Evolutionary conservation across 2,888 invertebrate genomes (phyloP).

Genomic region (Nudaria mundana): DNA sequence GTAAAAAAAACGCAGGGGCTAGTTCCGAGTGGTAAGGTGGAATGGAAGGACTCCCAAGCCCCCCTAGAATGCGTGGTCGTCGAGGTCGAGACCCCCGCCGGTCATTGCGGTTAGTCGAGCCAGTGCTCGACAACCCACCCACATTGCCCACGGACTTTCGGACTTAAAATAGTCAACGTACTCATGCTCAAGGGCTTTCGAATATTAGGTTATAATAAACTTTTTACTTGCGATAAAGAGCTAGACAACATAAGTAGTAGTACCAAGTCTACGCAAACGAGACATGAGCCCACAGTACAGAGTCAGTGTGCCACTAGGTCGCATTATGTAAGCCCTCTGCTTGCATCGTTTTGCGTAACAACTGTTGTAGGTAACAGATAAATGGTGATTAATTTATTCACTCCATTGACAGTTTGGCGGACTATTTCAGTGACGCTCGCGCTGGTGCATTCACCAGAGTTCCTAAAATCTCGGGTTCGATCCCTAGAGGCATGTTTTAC

Average conservation of each 20-base stretch:
- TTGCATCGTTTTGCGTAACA: conserved; percentile 70
- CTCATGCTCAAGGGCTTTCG: neutral
- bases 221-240: conserved; percentile 37
- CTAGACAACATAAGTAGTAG: conserved; percentile 39
- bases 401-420: conserved; percentile 25
- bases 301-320: conserved; percentile 75
- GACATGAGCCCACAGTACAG: conserved; percentile 47
- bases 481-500: too few species aligned
- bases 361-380: conserved; percentile 54
- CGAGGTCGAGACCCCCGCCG: too few species aligned
- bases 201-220: conserved; percentile 19
- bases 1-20: too few species aligned
- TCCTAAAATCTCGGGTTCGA: too few species aligned
- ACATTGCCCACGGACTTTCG: too few species aligned
- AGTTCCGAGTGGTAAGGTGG: too few species aligned
- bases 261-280: conserved; percentile 41
- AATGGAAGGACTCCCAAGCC: too few species aligned
- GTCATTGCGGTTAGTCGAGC: too few species aligned
- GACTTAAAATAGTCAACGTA: neutral
- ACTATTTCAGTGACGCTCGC: conserved; percentile 16
- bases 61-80: too few species aligned
- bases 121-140: too few species aligned
- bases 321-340: conserved; percentile 63
- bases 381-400: conserved; percentile 43
- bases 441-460: too few species aligned